Evolutionary conservation across 30 jellyfish, hydroid and myxozoan species (phyloP).

Genomic region (Chironex yamaguchii): DNA sequence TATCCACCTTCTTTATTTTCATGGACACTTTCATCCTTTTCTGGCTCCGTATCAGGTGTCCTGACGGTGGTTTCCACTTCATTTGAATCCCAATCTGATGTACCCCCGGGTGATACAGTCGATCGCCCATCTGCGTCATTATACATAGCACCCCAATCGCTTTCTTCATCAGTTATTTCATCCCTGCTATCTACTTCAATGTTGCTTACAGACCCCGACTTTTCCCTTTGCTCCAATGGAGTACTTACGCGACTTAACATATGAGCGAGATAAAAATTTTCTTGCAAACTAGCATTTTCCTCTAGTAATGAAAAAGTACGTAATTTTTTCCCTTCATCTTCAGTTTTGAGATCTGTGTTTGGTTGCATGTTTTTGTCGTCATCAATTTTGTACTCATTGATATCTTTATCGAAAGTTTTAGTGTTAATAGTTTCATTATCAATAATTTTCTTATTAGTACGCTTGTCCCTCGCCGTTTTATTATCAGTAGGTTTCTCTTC

Average conservation of each 20-base stretch:
- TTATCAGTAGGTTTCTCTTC: no score
- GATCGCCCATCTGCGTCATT: background rate
- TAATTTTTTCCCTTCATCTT: background rate
- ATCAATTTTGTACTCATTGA: no score
- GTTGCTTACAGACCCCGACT: no score
- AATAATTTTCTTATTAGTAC: no score
- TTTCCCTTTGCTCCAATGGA: background rate
- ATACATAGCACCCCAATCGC: background rate
- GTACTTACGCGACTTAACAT: background rate
- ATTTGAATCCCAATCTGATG: background rate
- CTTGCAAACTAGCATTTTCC: background rate
- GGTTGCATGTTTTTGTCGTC: no score
- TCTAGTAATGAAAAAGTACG: background rate
- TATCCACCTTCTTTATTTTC: background rate
- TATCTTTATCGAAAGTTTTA: no score
- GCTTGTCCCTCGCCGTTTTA: no score
- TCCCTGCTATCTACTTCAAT: background rate
- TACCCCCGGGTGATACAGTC: background rate
- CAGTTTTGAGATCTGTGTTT: background rate
- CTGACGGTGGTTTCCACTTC: no score
- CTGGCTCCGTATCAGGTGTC: background rate
- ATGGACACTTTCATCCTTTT: background rate
- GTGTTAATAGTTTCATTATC: no score
- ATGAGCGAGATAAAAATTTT: background rate
- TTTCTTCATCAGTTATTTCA: background rate